A percentile compares a stretch with the other conserved stretches of the same genome.
These are phyloP conservation scores for Rhagologus leucostigma DNA, from an alignment of 2,113 vertebrate genomes.

Conservation along the genomic window DNA sequence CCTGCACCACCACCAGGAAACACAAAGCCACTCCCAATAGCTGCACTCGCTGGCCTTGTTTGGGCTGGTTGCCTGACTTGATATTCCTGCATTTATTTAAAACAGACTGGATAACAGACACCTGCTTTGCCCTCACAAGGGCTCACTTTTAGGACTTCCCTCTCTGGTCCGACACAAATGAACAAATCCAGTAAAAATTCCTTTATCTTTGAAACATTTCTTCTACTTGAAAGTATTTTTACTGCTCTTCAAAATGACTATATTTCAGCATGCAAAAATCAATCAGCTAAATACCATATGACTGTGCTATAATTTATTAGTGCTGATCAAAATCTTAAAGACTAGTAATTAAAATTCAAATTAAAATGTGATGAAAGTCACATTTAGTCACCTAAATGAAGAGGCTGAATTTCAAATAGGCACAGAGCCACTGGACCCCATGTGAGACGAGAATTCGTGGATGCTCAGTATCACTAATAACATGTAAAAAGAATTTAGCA, in stretches of 20 bases:
- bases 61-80: not conserved
- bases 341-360: conserved; percentile 62
- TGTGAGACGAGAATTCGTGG: not conserved
- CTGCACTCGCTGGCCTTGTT: accelerated
- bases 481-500: not conserved
- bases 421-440: not conserved
- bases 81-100: not conserved
- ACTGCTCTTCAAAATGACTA: conserved; percentile 22
- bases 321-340: conserved; percentile 61
- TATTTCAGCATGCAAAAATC: conserved; percentile 49
- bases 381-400: conserved; percentile 40
- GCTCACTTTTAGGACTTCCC: not conserved
- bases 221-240: conserved; percentile 1
- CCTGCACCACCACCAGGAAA: not conserved
- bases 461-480: not conserved
- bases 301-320: conserved; percentile 52
- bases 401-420: conserved; percentile 36
- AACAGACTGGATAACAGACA: not conserved
- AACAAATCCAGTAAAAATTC: not conserved
- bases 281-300: conserved; percentile 49
- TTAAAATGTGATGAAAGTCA: conserved; percentile 60
- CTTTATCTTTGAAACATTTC: not conserved
- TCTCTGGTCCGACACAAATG: not conserved
- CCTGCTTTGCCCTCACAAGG: not conserved
- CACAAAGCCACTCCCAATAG: not conserved